Evolutionary conservation across 1,140 invertebrate species (phyloP).

Genomic region (Caerostris darwini): DNA sequence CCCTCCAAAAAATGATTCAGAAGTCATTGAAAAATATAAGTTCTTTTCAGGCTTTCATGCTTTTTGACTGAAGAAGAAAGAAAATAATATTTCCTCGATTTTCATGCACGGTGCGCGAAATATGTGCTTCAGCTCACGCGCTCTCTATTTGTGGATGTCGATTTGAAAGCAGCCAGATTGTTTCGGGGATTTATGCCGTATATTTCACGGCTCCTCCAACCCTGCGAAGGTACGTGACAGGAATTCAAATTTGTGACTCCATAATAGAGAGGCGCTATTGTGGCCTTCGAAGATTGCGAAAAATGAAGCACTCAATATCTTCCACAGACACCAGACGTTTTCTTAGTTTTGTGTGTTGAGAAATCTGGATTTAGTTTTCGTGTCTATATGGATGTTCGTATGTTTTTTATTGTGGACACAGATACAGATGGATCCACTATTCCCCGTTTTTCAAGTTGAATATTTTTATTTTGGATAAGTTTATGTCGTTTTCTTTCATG

Average conservation of each 20-base stretch:
- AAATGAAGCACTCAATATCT: background rate
- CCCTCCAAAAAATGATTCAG: background rate
- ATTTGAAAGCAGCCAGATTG: background rate
- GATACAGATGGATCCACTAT: background rate
- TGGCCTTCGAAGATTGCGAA: background rate
- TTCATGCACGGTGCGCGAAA: background rate
- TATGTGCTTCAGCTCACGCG: conserved; percentile 7
- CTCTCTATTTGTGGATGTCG: background rate
- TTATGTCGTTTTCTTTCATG: too few species aligned
- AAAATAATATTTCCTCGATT: background rate
- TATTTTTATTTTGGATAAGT: background rate
- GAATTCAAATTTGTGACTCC: background rate
- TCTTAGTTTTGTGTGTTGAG: background rate
- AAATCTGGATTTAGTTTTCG: background rate
- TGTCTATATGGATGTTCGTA: background rate
- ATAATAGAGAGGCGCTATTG: background rate
- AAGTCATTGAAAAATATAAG: background rate
- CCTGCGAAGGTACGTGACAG: background rate
- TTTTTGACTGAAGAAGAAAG: background rate
- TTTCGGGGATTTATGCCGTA: background rate
- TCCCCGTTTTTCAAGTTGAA: background rate
- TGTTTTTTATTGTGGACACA: background rate
- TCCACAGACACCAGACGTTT: background rate
- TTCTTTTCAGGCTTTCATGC: background rate
- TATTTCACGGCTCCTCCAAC: background rate